Evolutionary conservation across 2,888 invertebrate species (phyloP), one percentile per base, ranked within the genome.

Genomic region (Branchipolynoe longqiensis): DNA sequence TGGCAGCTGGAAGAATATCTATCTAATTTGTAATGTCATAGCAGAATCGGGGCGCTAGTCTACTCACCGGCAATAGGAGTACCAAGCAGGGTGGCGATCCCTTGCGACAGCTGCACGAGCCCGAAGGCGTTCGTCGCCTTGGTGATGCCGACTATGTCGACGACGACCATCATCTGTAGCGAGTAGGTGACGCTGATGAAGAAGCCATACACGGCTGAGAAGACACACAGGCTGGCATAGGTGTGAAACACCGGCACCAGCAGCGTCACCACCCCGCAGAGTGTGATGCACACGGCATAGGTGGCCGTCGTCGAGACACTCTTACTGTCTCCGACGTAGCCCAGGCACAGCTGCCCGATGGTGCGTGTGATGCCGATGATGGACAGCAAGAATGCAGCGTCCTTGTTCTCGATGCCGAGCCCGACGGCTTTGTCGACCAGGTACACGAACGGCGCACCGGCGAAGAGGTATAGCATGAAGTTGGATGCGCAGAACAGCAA

Each of bases 391-490:
- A 95, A 95, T 2, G 97, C 97, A 14, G 88, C 83, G 14, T 74
- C 69, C 33, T 78, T 22, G 59, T 85, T 64, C n/a, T 31, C 33
- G 41, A 89, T 85, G 0, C 95, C 95, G 87, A 95, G 95, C 14
- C 95, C 95, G 0, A 56, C 59, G 94, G 97, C 96, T 92, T 97
- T 96, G 91, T 98, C 97, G 85, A 97, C 96, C 88, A 98, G 95
- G 94, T 97, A 98, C 93, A 98, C 97, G 94, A 98, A 98, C 25
- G 98, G 97, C 86, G 98, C 97, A 91, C 98, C 98, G 64, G 94
- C 92, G 97, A 97, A 98, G 90, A 96, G 96, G 94, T 98, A 98
- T 73, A 98, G 95, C 85, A 98, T 95, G 89, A 97, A 96, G 88
- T 97, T 98, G 84, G 97, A 96, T 28, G 97, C 92, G 86, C 97